These are phyloP conservation scores for Metopia argyrocephala DNA, from an alignment of 2,888 invertebrate genomes.

Conservation along the genomic window DNA sequence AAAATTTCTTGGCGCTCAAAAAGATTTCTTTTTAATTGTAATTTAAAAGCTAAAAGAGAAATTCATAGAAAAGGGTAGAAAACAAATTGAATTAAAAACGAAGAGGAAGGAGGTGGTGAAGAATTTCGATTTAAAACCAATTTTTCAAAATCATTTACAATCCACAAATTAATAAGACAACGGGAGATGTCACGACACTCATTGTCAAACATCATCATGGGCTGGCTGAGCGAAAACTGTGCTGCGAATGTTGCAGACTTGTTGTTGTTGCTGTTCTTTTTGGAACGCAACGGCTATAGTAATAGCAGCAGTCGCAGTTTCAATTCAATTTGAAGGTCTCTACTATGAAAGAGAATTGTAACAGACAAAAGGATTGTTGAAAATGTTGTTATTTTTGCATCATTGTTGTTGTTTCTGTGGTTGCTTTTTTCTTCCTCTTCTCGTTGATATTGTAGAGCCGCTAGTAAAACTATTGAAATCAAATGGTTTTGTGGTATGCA, in stretches of 20 bases:
- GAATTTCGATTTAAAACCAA: slow-evolving; percentile 53
- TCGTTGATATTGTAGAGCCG: slow-evolving; percentile 61
- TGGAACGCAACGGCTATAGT: neutral
- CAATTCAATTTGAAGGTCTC: slow-evolving; percentile 30
- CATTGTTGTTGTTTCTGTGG: slow-evolving; percentile 65
- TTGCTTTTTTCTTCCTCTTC: no score
- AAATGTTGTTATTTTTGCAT: slow-evolving; percentile 26
- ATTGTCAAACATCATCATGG: slow-evolving; percentile 62
- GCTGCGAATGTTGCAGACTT: neutral
- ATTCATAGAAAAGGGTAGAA: neutral
- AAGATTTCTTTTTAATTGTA: slow-evolving; percentile 38
- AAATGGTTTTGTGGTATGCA: slow-evolving; percentile 21
- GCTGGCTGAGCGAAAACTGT: slow-evolving; percentile 65
- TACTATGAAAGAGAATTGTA: slow-evolving; percentile 57
- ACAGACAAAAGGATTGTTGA: slow-evolving; percentile 45
- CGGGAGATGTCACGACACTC: slow-evolving; percentile 75
- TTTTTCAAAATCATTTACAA: slow-evolving; percentile 64
- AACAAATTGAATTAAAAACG: no score
- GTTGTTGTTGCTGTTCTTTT: neutral
- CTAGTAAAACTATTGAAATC: slow-evolving; percentile 47
- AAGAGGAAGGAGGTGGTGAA: neutral
- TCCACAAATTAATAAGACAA: slow-evolving; percentile 72
- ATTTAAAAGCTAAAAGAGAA: slow-evolving; percentile 27
- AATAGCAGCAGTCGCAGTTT: neutral
- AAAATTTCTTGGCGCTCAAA: neutral